Conservation (phyloP, 2,113 vertebrate species). For the Ciconia boyciana region DNA sequence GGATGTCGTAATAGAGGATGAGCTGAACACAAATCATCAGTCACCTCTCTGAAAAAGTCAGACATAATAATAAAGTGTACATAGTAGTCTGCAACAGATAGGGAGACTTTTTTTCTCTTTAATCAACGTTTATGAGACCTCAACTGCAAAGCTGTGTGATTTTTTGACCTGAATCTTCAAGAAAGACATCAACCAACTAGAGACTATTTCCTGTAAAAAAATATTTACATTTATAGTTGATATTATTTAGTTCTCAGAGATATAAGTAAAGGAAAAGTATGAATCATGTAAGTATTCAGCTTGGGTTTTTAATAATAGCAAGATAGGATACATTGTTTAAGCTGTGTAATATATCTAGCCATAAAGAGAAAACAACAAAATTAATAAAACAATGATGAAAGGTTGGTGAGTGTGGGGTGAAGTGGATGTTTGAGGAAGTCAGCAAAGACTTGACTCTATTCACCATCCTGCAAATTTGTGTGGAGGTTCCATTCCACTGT, state of each 20-base stretch:
- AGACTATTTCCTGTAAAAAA: not conserved
- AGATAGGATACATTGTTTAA: not conserved
- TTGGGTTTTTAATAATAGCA: not conserved
- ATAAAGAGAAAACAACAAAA: not conserved
- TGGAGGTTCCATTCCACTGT: not conserved
- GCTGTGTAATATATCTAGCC: not conserved
- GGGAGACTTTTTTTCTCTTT: not conserved
- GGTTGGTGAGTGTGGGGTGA: not conserved
- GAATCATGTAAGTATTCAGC: accelerated
- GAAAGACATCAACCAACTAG: not conserved
- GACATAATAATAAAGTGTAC: not conserved
- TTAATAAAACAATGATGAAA: not conserved
- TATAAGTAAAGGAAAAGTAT: not conserved
- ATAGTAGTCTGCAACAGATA: not conserved
- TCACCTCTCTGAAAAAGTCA: not conserved
- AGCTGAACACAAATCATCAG: not conserved
- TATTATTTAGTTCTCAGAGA: not conserved
- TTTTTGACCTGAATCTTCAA: not conserved
- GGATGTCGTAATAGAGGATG: not conserved
- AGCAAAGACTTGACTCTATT: not conserved
- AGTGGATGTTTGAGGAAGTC: not conserved
- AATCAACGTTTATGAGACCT: not conserved
- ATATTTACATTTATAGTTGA: not conserved
- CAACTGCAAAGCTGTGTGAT: not conserved
- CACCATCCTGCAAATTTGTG: not conserved